Conservation (phyloP, 2,797 vertebrate species). For the Microhierax caerulescens region DNA sequence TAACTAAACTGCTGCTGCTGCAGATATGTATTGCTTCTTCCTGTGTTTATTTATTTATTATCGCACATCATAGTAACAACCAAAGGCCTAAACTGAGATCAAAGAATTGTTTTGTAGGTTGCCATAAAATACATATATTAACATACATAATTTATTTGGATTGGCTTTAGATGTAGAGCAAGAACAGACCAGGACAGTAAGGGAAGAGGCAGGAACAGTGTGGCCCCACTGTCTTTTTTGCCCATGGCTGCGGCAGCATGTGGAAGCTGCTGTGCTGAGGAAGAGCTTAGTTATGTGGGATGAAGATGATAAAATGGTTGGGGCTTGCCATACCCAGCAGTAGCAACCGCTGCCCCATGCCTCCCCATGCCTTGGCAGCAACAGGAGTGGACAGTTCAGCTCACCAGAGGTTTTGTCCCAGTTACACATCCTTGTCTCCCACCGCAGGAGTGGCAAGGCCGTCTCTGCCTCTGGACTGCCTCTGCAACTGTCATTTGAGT, state of each 20-base stretch:
- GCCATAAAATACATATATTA: neutral
- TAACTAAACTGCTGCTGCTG: neutral
- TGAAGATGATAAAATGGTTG: neutral
- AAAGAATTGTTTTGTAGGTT: neutral
- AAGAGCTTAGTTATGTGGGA: neutral
- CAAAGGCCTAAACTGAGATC: neutral
- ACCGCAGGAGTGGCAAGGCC: neutral
- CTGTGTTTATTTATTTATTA: neutral
- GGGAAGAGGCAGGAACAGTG: neutral
- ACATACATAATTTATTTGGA: neutral
- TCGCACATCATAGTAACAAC: neutral
- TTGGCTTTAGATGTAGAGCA: neutral
- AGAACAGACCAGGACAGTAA: neutral
- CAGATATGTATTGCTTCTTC: neutral
- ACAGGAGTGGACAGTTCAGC: neutral
- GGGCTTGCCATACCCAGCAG: neutral
- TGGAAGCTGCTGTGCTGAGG: neutral
- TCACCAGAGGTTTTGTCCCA: neutral
- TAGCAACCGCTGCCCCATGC: neutral
- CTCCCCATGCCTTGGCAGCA: neutral
- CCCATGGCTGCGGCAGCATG: accelerated
- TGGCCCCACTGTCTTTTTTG: neutral
- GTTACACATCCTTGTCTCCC: neutral
- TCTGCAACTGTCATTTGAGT: neutral
- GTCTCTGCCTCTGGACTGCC: neutral